phyloP scores from a whole-genome alignment of 2,888 invertebrate genomes.

The Mylabris sibirica region DNA sequence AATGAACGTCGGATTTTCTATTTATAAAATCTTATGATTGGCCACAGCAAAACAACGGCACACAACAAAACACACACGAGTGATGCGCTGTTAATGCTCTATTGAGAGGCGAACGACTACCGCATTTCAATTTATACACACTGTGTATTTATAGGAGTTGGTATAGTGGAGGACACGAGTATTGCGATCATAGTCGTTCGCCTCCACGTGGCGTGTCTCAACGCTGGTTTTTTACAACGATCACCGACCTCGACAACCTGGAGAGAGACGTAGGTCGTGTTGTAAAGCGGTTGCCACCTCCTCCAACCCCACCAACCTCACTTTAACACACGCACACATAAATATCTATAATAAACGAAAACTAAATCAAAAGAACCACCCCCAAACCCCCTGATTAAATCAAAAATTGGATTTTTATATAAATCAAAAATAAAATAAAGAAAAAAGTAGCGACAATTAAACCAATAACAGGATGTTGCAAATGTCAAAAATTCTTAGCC shows the following conservation, averaged over 20 bases:
- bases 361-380: background rate
- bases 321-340: background rate
- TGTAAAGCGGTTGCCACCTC: slow-evolving; percentile 54
- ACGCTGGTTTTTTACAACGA: slow-evolving; percentile 62
- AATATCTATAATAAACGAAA: background rate
- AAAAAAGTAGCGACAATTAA: background rate
- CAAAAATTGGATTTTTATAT: background rate
- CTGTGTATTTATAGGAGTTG: slow-evolving; percentile 55
- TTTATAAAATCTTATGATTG: slow-evolving; percentile 32
- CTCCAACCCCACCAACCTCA: slow-evolving; percentile 38
- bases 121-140: slow-evolving; percentile 56
- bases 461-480: slow-evolving; percentile 1
- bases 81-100: slow-evolving; percentile 51
- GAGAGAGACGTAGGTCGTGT: slow-evolving; percentile 66
- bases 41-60: slow-evolving; percentile 45
- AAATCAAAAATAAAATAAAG: background rate
- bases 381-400: background rate
- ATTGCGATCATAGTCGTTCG: slow-evolving; percentile 56
- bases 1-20: slow-evolving; percentile 21
- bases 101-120: slow-evolving; percentile 68
- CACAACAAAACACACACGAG: slow-evolving; percentile 42
- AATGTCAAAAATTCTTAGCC: background rate
- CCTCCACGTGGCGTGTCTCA: slow-evolving; percentile 63
- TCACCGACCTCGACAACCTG: slow-evolving; percentile 71
- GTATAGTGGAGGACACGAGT: slow-evolving; percentile 65